A percentile compares a stretch with the other conserved stretches of the same genome.
These are phyloP conservation scores for Pantelozetes paolii DNA, from an alignment of 2,888 invertebrate genomes.

Conservation along the genomic window DNA sequence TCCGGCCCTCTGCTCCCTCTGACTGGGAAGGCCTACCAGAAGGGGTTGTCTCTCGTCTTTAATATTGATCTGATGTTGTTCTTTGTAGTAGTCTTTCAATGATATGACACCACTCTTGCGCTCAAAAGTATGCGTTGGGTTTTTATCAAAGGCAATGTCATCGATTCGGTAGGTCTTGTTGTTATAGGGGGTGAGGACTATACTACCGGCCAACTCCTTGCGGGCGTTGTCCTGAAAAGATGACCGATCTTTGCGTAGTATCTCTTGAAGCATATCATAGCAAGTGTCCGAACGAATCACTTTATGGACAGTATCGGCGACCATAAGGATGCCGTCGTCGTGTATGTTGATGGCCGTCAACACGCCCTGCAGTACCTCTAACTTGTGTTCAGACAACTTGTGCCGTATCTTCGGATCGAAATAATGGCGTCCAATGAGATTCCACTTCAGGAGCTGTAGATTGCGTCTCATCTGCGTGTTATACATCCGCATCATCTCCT, in stretches of 20 bases:
- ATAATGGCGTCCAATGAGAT: slow-evolving; percentile 51
- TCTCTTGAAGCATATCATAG: slow-evolving; percentile 51
- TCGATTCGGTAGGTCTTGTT: slow-evolving; percentile 56
- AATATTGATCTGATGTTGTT: slow-evolving; percentile 61
- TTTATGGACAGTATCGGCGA: slow-evolving; percentile 75
- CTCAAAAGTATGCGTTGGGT: slow-evolving; percentile 49
- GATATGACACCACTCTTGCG: neutral
- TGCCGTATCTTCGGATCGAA: slow-evolving; percentile 48
- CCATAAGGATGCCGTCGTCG: slow-evolving; percentile 69
- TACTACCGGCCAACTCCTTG: slow-evolving; percentile 51
- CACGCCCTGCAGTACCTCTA: slow-evolving; percentile 53
- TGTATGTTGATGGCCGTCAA: slow-evolving; percentile 78
- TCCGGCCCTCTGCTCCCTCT: slow-evolving; percentile 64
- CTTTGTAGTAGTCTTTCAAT: slow-evolving; percentile 54
- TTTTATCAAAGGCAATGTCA: slow-evolving; percentile 54
- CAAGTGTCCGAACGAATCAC: slow-evolving; percentile 73
- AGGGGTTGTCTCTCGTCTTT: slow-evolving; percentile 71
- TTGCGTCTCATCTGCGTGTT: slow-evolving; percentile 50
- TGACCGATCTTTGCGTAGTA: neutral
- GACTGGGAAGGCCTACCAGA: slow-evolving; percentile 63
- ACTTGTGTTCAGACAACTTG: slow-evolving; percentile 45
- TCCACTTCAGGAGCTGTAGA: slow-evolving; percentile 49
- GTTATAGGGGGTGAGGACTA: slow-evolving; percentile 57
- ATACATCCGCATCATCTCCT: slow-evolving; percentile 50
- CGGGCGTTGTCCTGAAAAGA: slow-evolving; percentile 50